phyloP scores from a whole-genome alignment of 2,797 vertebrate genomes.

The Sebastes matsubarae region DNA sequence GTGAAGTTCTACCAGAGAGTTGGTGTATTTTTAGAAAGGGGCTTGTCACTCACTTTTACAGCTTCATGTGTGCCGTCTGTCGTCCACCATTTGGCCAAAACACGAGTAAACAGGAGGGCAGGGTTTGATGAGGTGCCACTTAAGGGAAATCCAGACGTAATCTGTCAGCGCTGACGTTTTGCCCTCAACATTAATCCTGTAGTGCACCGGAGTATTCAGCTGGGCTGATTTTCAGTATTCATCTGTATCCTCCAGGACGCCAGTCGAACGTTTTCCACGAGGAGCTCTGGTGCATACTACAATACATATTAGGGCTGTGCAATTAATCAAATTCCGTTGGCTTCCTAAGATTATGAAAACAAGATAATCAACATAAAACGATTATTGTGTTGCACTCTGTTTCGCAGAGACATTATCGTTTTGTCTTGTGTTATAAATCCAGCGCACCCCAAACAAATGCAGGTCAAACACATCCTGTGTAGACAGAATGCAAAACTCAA shows the following conservation, averaged over 20 bases:
- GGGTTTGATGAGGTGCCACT: constrained; percentile 36
- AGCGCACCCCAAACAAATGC: not conserved
- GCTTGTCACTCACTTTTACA: constrained; percentile 26
- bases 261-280: not conserved
- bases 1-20: not conserved
- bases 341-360: too few relatives aligned
- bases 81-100: constrained; percentile 11
- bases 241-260: not conserved
- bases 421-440: too few relatives aligned
- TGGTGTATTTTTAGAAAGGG: constrained; percentile 25
- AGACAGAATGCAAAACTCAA: not conserved
- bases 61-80: not conserved
- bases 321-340: too few relatives aligned
- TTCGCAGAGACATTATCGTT: too few relatives aligned
- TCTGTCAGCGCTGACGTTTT: constrained; percentile 23
- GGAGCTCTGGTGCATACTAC: not conserved
- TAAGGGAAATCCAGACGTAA: constrained; percentile 35
- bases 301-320: too few relatives aligned
- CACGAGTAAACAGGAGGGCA: constrained; percentile 14
- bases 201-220: not conserved
- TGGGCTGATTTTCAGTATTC: not conserved
- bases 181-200: constrained; percentile 15
- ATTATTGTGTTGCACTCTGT: too few relatives aligned
- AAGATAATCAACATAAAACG: too few relatives aligned
- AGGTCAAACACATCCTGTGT: not conserved